Conservation (phyloP, 1,140 invertebrate species). For the Drosophila nasuta region DNA sequence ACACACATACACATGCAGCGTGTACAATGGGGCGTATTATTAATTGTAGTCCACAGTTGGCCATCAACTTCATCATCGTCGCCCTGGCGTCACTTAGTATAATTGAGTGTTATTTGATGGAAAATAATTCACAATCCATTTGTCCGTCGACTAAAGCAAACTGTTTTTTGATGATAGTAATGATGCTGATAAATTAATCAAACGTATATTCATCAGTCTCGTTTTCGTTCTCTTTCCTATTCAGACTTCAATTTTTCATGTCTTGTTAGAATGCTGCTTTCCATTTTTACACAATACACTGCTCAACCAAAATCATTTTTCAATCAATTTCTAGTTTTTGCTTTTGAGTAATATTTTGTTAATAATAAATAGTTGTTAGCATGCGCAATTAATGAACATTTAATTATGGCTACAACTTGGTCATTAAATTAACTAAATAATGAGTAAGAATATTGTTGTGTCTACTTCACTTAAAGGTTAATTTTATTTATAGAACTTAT, state of each 20-base stretch:
- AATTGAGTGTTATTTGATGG: conserved; percentile 78
- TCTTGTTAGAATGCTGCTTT: conserved; percentile 8
- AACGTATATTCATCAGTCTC: conserved; percentile 42
- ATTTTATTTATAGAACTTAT: neutral
- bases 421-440: conserved; percentile 8
- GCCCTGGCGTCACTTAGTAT: conserved; percentile 72
- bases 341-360: neutral
- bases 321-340: neutral
- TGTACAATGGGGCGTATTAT: conserved; percentile 61
- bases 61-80: conserved; percentile 45
- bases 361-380: neutral
- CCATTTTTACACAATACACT: conserved; percentile 26
- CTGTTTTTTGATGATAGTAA: conserved; percentile 63
- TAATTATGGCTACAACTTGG: conserved; percentile 1
- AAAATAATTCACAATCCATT: conserved; percentile 71
- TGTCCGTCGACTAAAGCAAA: conserved; percentile 43
- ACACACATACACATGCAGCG: neutral
- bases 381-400: neutral
- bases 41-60: conserved; percentile 60
- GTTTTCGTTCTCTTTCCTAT: neutral
- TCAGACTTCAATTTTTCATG: conserved; percentile 52
- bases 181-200: conserved; percentile 77
- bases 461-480: neutral
- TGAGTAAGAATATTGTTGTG: neutral
- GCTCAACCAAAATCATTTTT: conserved; percentile 15